A percentile compares a stretch with the other conserved stretches of the same genome.
Conservation (phyloP, 2,797 vertebrate genomes). For the Cyprinodon diabolis region DNA sequence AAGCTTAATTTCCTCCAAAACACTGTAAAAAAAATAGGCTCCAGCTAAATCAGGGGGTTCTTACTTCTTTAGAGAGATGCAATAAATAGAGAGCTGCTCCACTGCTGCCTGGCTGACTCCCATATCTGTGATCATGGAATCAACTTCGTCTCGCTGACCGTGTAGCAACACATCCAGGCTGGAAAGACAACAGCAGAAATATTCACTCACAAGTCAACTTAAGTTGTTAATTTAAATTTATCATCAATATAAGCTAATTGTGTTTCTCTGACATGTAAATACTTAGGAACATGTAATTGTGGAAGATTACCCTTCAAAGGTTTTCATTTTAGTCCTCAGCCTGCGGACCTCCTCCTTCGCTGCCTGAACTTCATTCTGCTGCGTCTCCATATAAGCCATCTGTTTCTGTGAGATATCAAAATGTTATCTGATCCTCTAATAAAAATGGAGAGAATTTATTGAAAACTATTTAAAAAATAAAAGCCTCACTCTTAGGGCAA, state of each 20-base stretch:
- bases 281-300: not conserved
- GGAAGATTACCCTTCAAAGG: slow-evolving; percentile 85
- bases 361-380: slow-evolving; percentile 84
- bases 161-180: slow-evolving; percentile 91
- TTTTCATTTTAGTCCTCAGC: slow-evolving; percentile 87
- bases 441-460: not conserved
- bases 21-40: not conserved
- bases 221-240: too few species aligned
- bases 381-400: slow-evolving; percentile 91
- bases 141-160: slow-evolving; percentile 90
- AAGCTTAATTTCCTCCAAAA: too few species aligned
- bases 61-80: slow-evolving; percentile 97
- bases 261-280: not conserved
- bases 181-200: slow-evolving; percentile 25
- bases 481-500: slow-evolving; percentile 85
- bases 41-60: not conserved
- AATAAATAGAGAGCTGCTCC: slow-evolving; percentile 95
- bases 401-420: slow-evolving; percentile 84
- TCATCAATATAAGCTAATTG: not conserved
- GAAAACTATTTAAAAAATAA: not conserved
- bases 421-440: not conserved
- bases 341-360: slow-evolving; percentile 88
- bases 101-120: slow-evolving; percentile 88
- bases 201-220: not conserved
- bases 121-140: slow-evolving; percentile 95